phyloP scores from a whole-genome alignment of 1,140 invertebrate genomes.

The Drosophila tropicalis region DNA sequence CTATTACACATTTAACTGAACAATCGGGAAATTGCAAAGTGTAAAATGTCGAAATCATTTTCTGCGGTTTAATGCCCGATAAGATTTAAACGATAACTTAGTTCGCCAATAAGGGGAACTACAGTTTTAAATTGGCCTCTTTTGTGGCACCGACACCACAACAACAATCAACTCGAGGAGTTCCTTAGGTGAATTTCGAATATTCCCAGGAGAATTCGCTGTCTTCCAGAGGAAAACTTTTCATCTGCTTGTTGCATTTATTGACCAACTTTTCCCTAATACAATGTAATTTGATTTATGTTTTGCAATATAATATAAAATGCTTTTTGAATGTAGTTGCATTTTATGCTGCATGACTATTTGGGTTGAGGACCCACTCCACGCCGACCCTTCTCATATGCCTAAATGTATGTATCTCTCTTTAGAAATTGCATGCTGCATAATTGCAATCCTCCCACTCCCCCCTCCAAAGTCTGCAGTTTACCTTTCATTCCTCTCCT shows the following conservation, averaged over 20 bases:
- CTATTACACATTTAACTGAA: slow-evolving; percentile 4
- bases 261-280: neutral
- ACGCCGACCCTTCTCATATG: slow-evolving; percentile 31
- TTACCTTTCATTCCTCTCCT: neutral
- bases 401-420: slow-evolving; percentile 6
- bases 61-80: neutral
- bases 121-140: too few relatives aligned
- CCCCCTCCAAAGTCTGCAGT: neutral
- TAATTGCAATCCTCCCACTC: slow-evolving; percentile 45
- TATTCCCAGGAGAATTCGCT: too few relatives aligned
- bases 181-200: too few relatives aligned
- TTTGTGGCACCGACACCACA: too few relatives aligned
- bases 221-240: too few relatives aligned
- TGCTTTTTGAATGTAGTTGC: slow-evolving; percentile 11
- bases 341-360: slow-evolving; percentile 54
- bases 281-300: neutral
- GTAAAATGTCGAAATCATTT: neutral
- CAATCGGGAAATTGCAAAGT: neutral
- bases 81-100: neutral
- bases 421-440: slow-evolving; percentile 49
- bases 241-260: too few relatives aligned
- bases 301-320: neutral
- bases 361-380: slow-evolving; percentile 30
- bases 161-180: too few relatives aligned
- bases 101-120: neutral